Evolutionary conservation across 2,888 invertebrate species (phyloP), one percentile per base, ranked within the genome.

Genomic region (Melanotus villosus): DNA sequence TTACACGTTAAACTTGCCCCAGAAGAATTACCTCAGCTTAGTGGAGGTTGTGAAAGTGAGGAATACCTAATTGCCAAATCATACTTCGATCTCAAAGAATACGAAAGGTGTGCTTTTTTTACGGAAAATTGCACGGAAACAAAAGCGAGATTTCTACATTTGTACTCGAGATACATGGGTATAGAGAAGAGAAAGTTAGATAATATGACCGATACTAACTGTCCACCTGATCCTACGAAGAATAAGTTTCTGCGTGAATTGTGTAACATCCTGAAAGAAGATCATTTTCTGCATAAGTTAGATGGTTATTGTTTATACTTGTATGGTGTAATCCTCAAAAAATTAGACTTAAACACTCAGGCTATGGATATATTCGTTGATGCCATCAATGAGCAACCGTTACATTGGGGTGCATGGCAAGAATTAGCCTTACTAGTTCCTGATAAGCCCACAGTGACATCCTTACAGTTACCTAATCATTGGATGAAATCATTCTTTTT

Each of bases 401-500:
- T 95, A 79, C 89, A 97, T 69, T 99, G 99, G 99, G 93, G 96
- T 41, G 94, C 98, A 0, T 99, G 99, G 96, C 87, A 95, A 32
- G 98, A 98, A 83, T 86, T 99, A 10, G 93, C 96, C 0, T 90
- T 93, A 6, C 86, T 99, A 1, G 91, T 98, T 60, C 80, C 82
- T 10, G 83, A 83, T 73, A 92, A 92, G 83, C 93, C 94, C 78
- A 93, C 92, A 57, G 81, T 93, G 16, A 88, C 90, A 68, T 86
- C 88, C 1, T 81, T 92, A 2, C 87, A 89, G 66, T 83, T 93
- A 41, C 97, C 97, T 0, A 90, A 92, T 74, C 96, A 97, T 84
- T 99, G 98, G 98, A 96, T 98, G 89, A 93, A 93, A 83, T 90
- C 94, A 75, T 94, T 99, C 81, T 99, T 98, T 84, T 87, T 94